A percentile compares a stretch with the other conserved stretches of the same genome.
These are phyloP conservation scores for Netelia inedita DNA, from an alignment of 2,888 invertebrate genomes.

Conservation along the genomic window DNA sequence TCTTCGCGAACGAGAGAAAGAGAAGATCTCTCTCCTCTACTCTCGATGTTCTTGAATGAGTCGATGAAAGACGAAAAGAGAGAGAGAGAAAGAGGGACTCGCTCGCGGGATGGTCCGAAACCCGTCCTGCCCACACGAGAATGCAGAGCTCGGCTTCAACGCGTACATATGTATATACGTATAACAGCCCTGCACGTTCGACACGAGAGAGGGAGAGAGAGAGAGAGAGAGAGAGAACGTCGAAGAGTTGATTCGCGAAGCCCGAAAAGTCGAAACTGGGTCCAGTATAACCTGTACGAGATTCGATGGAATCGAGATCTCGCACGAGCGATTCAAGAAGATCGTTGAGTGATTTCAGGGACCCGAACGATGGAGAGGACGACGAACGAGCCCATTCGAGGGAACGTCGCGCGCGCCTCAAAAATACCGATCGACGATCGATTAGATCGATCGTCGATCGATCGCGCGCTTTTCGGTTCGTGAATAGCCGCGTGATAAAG, in stretches of 20 bases:
- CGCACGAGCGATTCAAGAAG: conserved; percentile 19
- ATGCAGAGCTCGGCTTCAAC: conserved; percentile 56
- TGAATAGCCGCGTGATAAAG: no score
- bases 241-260: conserved; percentile 29
- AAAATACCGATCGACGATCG: no score
- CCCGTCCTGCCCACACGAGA: conserved; percentile 79
- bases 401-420: no score
- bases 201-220: conserved; percentile 9
- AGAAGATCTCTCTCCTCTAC: conserved; percentile 56
- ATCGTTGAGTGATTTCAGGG: conserved; percentile 22
- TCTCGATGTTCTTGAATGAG: conserved; percentile 79
- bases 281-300: conserved; percentile 18
- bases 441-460: no score
- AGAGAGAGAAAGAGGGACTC: conserved; percentile 27
- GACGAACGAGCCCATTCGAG: conserved; percentile 38
- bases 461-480: conserved; percentile 19
- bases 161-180: conserved; percentile 11
- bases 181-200: conserved; percentile 45
- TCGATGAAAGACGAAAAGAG: conserved; percentile 57
- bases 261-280: conserved; percentile 52
- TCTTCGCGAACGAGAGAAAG: conserved; percentile 54
- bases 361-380: conserved; percentile 9
- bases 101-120: conserved; percentile 69
- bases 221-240: neutral
- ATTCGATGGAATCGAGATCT: conserved; percentile 35